Evolutionary conservation across 1,140 invertebrate genomes (phyloP).

Genomic region (Cheumatopsyche charites): DNA sequence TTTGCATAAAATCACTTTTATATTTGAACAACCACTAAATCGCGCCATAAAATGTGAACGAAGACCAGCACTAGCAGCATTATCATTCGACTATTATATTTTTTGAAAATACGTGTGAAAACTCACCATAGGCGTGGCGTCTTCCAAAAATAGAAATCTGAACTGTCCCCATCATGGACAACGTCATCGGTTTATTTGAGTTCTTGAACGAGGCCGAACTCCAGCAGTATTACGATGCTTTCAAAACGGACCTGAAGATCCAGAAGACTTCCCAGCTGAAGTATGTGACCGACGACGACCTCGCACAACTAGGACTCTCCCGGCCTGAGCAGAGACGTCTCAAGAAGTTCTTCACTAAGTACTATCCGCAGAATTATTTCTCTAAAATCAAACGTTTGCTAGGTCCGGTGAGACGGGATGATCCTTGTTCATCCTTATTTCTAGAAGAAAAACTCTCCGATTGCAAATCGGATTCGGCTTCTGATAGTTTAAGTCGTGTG

Average conservation of each 20-base stretch:
- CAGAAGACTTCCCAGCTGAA: constrained; percentile 94
- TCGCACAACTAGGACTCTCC: constrained; percentile 90
- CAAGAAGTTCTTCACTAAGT: constrained; percentile 91
- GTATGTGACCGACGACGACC: constrained; percentile 92
- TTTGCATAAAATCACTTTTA: background rate
- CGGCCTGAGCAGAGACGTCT: constrained; percentile 93
- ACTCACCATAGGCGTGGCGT: background rate
- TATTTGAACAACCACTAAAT: background rate
- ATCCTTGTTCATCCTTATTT: constrained; percentile 50
- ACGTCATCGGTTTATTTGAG: constrained; percentile 75
- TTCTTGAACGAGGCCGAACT: constrained; percentile 90
- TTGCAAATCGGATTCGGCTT: constrained; percentile 2
- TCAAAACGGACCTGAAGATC: constrained; percentile 75
- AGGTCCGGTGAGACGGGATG: constrained; percentile 68
- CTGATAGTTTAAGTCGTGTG: constrained; percentile 60
- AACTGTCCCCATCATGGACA: constrained; percentile 22
- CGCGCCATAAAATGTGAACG: background rate
- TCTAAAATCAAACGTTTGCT: constrained; percentile 86
- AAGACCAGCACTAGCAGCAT: background rate
- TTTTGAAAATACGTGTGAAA: too few species aligned
- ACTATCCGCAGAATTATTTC: constrained; percentile 90
- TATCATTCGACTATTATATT: background rate
- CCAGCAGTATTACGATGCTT: constrained; percentile 82
- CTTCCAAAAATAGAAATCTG: constrained; percentile 4
- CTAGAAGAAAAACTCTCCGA: constrained; percentile 50